These are phyloP conservation scores for Sinodicranocentrus sp. DNA, from an alignment of 2,888 invertebrate genomes.

Conservation along the genomic window DNA sequence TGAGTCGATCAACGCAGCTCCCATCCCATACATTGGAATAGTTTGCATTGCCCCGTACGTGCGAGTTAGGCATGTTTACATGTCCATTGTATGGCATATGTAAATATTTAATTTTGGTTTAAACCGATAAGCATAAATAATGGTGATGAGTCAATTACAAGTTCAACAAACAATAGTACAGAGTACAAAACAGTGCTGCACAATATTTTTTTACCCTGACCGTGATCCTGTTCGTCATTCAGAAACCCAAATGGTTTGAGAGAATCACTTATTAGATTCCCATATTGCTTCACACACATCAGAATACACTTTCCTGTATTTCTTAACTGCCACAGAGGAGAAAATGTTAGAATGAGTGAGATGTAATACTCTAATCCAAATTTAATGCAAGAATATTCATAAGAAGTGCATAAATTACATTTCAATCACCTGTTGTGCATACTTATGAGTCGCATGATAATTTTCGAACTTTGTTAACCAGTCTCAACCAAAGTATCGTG, in stretches of 20 bases:
- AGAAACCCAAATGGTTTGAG: conserved; percentile 10
- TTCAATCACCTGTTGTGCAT: neutral
- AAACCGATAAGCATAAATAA: conserved; percentile 9
- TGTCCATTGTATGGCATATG: conserved; percentile 1
- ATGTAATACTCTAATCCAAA: too few relatives aligned
- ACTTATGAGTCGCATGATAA: neutral
- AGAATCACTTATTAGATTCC: neutral
- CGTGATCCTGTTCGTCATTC: conserved; percentile 23
- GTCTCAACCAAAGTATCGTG: neutral
- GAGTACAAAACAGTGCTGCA: too few relatives aligned
- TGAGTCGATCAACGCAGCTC: too few relatives aligned
- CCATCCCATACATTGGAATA: too few relatives aligned
- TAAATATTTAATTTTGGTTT: conserved; percentile 35
- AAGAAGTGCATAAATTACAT: conserved; percentile 3
- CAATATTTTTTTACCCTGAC: conserved; percentile 28
- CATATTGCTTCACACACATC: neutral
- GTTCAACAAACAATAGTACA: conserved; percentile 10
- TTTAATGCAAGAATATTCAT: neutral
- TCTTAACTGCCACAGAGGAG: too few relatives aligned
- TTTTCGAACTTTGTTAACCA: neutral
- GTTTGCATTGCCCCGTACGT: neutral
- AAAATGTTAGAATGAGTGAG: too few relatives aligned
- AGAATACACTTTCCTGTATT: neutral
- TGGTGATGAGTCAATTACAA: conserved; percentile 11
- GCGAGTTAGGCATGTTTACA: neutral